Evolutionary conservation across 2,113 vertebrate species (phyloP).

Genomic region (Anolis carolinensis): DNA sequence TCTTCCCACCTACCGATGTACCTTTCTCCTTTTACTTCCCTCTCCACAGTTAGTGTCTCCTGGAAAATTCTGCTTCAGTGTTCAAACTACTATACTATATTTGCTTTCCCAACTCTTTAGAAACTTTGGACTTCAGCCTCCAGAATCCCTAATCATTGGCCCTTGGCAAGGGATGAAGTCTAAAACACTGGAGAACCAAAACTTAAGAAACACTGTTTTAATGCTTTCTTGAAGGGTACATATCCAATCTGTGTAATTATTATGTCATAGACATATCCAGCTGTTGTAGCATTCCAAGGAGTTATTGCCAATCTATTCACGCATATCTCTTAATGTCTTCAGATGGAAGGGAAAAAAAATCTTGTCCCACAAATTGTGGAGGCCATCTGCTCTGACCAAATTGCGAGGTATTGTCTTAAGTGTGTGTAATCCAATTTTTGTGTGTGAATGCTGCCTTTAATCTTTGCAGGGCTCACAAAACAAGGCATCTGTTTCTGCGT

Average conservation of each 20-base stretch:
- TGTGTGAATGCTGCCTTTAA: constrained; percentile 61
- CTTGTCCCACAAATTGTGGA: constrained; percentile 35
- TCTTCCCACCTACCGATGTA: no score
- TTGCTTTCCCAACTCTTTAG: background rate
- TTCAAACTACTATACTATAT: no score
- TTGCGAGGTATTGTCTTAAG: constrained; percentile 67
- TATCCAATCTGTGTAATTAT: background rate
- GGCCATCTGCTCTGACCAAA: constrained; percentile 63
- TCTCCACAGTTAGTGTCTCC: no score
- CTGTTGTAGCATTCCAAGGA: background rate
- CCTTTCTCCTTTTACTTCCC: no score
- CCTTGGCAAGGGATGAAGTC: background rate
- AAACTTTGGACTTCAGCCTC: background rate
- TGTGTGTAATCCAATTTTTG: constrained; percentile 60
- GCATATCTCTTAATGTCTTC: constrained; percentile 2
- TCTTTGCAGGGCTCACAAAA: constrained; percentile 57
- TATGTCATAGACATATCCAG: background rate
- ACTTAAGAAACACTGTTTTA: no score
- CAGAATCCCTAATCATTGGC: background rate
- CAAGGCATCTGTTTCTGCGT: constrained; percentile 68
- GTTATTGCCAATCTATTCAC: background rate
- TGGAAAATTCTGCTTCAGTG: no score
- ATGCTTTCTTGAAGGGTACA: background rate
- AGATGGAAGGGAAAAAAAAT: background rate
- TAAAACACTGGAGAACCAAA: background rate